Conservation (phyloP, 2,888 invertebrate genomes). For the Furcula furcula region DNA sequence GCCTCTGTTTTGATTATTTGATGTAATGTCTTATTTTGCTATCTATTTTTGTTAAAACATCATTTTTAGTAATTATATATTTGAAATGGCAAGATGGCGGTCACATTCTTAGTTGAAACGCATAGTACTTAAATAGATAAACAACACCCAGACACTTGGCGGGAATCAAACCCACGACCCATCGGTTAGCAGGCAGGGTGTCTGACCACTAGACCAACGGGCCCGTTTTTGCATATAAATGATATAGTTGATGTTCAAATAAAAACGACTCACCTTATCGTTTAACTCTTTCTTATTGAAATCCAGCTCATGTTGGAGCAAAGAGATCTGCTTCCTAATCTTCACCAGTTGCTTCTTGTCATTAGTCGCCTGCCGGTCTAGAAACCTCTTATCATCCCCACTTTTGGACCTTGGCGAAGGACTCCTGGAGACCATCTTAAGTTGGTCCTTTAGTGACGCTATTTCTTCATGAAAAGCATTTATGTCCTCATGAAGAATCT, state of each 20-base stretch:
- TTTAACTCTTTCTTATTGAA: conserved; percentile 74
- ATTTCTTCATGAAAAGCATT: conserved; percentile 77
- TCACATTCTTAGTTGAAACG: too few relatives aligned
- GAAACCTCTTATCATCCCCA: conserved; percentile 74
- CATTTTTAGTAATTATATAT: too few relatives aligned
- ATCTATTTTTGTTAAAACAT: too few relatives aligned
- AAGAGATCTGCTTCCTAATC: conserved; percentile 67
- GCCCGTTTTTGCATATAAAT: too few relatives aligned
- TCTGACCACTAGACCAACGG: too few relatives aligned
- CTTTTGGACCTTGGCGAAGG: conserved; percentile 83
- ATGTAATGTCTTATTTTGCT: too few relatives aligned
- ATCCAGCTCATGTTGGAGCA: conserved; percentile 70
- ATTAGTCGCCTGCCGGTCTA: conserved; percentile 71
- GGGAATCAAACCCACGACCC: too few relatives aligned
- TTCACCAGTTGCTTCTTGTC: conserved; percentile 82
- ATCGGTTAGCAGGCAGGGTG: too few relatives aligned
- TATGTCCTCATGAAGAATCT: conserved; percentile 76
- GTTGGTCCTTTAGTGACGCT: conserved; percentile 64
- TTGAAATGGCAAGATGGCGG: too few relatives aligned
- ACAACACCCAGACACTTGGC: too few relatives aligned
- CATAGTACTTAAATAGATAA: too few relatives aligned
- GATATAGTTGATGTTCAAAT: not conserved
- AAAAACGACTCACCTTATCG: conserved; percentile 56
- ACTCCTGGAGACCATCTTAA: conserved; percentile 72
- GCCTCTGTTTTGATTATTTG: too few relatives aligned